phyloP scores from a whole-genome alignment of 2,113 vertebrate species.

The Phaethornis superciliosus region DNA sequence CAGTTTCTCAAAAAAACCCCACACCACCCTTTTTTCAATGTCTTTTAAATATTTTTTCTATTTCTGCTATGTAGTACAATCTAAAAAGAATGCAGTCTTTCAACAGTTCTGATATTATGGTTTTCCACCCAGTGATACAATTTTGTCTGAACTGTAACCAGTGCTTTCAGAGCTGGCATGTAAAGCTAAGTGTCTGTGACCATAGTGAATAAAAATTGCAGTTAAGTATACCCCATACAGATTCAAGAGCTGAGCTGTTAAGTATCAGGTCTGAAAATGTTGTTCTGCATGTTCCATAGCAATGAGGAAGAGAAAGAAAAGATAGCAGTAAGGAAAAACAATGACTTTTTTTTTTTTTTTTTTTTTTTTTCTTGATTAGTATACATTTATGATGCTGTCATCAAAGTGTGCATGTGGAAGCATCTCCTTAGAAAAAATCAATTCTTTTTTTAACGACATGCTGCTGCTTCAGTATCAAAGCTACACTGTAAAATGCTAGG shows the following conservation, averaged over 20 bases:
- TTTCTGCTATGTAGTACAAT: slow-evolving; percentile 20
- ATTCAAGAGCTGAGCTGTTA: neutral
- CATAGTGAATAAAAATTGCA: slow-evolving; percentile 43
- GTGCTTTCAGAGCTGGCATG: slow-evolving; percentile 15
- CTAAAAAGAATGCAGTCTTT: neutral
- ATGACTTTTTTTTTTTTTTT: neutral
- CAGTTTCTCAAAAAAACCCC: neutral
- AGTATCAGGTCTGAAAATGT: slow-evolving; percentile 16
- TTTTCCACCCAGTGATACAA: slow-evolving; percentile 12
- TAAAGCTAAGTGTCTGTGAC: slow-evolving; percentile 36
- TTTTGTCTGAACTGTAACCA: slow-evolving; percentile 52
- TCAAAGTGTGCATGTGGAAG: neutral
- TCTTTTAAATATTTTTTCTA: slow-evolving; percentile 44
- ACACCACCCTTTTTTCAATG: neutral
- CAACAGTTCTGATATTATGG: neutral
- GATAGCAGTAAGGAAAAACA: neutral
- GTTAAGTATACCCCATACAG: slow-evolving; percentile 20
- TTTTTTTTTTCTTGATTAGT: neutral
- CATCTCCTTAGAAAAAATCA: neutral
- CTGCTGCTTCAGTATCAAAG: neutral
- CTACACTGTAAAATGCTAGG: neutral
- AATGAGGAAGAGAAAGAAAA: neutral
- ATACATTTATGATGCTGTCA: neutral
- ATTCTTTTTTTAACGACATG: slow-evolving; percentile 3
- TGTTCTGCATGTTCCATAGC: neutral